A percentile compares a stretch with the other conserved stretches of the same genome.
Conservation (phyloP, 2,113 vertebrate species). For the Furnarius figulus region DNA sequence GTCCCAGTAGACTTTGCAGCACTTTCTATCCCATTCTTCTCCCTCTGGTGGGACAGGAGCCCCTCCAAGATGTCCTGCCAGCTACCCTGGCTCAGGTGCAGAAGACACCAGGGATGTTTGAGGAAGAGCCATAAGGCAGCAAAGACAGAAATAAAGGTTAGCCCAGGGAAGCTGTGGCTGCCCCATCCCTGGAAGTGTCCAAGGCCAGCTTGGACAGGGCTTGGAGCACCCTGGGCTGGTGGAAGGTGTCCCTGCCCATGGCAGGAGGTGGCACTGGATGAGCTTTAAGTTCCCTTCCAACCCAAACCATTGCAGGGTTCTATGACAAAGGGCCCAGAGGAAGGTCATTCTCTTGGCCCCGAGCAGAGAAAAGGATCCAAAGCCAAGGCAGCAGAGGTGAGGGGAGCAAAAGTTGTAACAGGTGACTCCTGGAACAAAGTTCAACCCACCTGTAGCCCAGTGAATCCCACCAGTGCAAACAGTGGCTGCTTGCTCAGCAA, state of each 20-base stretch:
- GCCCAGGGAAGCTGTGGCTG: neutral
- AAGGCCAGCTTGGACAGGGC: fast-evolving
- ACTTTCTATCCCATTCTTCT: neutral
- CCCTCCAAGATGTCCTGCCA: neutral
- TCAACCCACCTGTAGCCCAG: neutral
- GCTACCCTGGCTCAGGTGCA: neutral
- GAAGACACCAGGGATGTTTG: neutral
- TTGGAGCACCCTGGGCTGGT: neutral
- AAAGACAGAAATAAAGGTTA: neutral
- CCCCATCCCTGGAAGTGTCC: neutral
- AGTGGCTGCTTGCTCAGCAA: constrained; percentile 51
- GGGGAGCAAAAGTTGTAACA: neutral
- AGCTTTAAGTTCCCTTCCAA: neutral
- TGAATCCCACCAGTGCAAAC: constrained; percentile 27
- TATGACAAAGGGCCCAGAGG: neutral
- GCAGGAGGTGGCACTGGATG: fast-evolving
- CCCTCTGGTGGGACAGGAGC: neutral
- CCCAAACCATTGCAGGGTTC: neutral
- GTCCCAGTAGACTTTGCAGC: neutral
- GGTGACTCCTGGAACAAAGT: neutral
- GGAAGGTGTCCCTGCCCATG: neutral
- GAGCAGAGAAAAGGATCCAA: neutral
- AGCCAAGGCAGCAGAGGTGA: neutral
- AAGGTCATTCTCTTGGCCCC: neutral
- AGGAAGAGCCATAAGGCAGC: neutral